Evolutionary conservation across 2,113 vertebrate genomes (phyloP), one percentile per base, ranked within the genome.

Genomic region (Phylloscopus trochilus): DNA sequence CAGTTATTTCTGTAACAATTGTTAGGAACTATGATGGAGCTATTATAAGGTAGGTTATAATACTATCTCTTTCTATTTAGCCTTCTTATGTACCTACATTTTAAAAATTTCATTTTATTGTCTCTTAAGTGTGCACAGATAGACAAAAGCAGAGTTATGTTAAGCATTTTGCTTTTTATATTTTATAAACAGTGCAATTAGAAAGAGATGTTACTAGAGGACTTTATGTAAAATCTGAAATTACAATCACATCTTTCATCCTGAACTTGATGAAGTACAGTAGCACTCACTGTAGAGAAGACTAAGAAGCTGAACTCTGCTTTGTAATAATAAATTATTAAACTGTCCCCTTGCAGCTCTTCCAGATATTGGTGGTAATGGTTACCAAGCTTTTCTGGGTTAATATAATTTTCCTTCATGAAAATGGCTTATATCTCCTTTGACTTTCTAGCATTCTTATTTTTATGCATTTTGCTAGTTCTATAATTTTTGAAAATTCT

Each of bases 271-370:
- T 81, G 52, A 90, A 91, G 72, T 26, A 66, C 37, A 22, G 43
- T 52, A 87, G 5, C 21, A 51, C 17, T 90, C 26, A 30, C 46
- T 80, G 47, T 20, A 77, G 51, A 92, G 31, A 21, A 79, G 46
- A 44, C 23, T 37, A 82, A 37, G 21, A 24, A 66, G 18, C 14
- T 83, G 37, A 90, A 82, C 35, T 87, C 30, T 72, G 26, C 21
- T 91, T 85, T 82, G 53, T 73, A 77, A 67, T 39, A 83, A 80
- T 95, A 86, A 83, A 91, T 80, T 90, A 83, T 88, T 92, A 53
- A 94, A 73, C 20, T 56, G 43, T 55, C 28, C 47, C 44, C 74
- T 80, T 86, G 37, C 43, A 80, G 8, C 19, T 88, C 68, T 70
- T 73, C 37, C 43, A 88, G 37, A 53, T 90, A 93, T 62, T 69